A percentile compares a stretch with the other conserved stretches of the same genome.
These are phyloP conservation scores for Panagrolaimus sp. DNA, from an alignment of 1,140 invertebrate species.

Conservation along the genomic window DNA sequence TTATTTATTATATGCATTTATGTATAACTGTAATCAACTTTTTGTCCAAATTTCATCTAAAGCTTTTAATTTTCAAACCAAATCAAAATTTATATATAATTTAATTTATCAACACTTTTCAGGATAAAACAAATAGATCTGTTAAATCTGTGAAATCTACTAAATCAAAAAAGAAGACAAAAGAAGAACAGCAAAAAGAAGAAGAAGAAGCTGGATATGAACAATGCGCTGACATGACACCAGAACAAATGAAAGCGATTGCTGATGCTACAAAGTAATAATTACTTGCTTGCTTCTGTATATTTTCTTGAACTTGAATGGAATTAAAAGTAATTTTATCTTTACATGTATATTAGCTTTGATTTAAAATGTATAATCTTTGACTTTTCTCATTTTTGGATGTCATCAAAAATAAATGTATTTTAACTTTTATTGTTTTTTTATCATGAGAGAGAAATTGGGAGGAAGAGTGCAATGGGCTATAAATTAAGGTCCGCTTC, in stretches of 20 bases:
- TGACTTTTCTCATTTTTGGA: not conserved
- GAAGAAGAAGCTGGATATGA: conserved; percentile 4
- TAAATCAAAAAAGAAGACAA: not conserved
- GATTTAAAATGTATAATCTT: not conserved
- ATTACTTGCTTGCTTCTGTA: too few relatives aligned
- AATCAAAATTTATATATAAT: too few relatives aligned
- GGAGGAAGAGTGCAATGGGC: not conserved
- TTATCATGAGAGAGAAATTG: not conserved
- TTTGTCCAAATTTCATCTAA: too few relatives aligned
- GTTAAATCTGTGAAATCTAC: conserved; percentile 10
- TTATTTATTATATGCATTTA: too few relatives aligned
- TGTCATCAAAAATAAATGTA: too few relatives aligned
- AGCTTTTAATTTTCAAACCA: too few relatives aligned
- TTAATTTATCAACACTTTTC: not conserved
- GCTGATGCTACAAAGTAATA: conserved; percentile 7
- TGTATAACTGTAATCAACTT: too few relatives aligned
- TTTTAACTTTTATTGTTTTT: not conserved
- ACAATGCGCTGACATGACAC: conserved; percentile 4
- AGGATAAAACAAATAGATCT: too few relatives aligned
- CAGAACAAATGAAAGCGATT: conserved; percentile 4
- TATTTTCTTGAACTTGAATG: not conserved
- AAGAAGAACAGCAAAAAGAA: not conserved
- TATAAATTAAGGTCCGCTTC: too few relatives aligned
- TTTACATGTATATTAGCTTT: not conserved
- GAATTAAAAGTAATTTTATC: not conserved